Base-by-base conservation (phyloP, 1,140 invertebrate genomes). In the Aphis craccivora region DNA sequence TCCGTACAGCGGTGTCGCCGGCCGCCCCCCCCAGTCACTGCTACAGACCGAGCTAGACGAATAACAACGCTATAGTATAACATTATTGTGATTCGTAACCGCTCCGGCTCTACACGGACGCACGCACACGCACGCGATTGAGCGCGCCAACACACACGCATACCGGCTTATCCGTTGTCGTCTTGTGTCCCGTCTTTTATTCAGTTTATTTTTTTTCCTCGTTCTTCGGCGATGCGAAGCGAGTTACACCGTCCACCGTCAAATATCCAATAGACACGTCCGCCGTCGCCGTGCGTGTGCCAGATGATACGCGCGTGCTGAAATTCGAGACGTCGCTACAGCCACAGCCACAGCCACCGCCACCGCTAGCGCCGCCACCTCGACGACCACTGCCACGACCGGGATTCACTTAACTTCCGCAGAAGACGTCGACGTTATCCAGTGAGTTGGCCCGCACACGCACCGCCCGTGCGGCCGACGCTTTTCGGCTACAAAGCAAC, bases 391-490 rank as follows among this genome's bases (percentile, higher is more conserved):
- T 25, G 86, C 43, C 30, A 51, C 86, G 4, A 88, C 45, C 3
- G 60, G 60, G 25, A n/a, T 88, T 1, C 30, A 35, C 30, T 88
- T 40, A 0, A 91, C 90, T 76, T 81, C 90, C 90, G 8, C 40
- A 91, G 60, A 60, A 91, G 60, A 45, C 40, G 40, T 53, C 60
- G 90, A 43, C 9, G 81, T 67, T 91, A 91, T 81, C 48, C 48
- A 6, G 90, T 91, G 40, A 91, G 90, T 91, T 45, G 2, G 76
- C 76, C 18, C 35, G n/a, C 20, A 22, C 35, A 83, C 37, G 37
- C 35, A 30, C 43, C 11, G 8, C 11, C 9, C 25, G 1, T 0
- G 25, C 35, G 4, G 40, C 43, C 3, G 3, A 40, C 35, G 9
- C 37, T 40, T 40, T 7, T 40, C 81, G 40, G 37, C 8, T 37